These are phyloP conservation scores for Pseudorhombus dupliciocellatus DNA, from an alignment of 2,113 vertebrate species.

Conservation along the genomic window DNA sequence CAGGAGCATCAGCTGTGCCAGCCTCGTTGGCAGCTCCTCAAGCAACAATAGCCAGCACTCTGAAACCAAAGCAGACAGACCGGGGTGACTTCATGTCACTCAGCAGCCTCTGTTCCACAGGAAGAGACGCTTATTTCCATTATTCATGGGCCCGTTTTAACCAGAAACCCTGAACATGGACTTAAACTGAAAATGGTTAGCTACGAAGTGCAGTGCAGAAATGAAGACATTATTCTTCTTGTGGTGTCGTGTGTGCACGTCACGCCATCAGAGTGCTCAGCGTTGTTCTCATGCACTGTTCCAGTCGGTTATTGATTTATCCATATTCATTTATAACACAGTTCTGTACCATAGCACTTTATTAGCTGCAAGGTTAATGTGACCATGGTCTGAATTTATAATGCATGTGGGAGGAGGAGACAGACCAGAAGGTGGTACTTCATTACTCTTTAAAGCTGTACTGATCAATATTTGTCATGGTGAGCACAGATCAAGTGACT, in stretches of 20 bases:
- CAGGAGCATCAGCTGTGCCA: background rate
- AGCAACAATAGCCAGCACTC: background rate
- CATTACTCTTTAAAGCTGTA: background rate
- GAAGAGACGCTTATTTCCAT: background rate
- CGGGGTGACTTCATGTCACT: background rate
- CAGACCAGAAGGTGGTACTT: background rate
- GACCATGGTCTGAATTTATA: background rate
- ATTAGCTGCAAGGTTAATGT: background rate
- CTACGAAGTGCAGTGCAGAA: no score
- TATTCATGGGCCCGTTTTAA: background rate
- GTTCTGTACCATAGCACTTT: background rate
- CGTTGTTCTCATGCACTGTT: no score
- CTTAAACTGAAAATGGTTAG: no score
- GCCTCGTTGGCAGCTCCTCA: background rate
- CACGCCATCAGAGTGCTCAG: no score
- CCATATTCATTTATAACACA: background rate
- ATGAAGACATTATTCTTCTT: no score
- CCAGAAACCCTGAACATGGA: no score
- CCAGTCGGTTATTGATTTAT: background rate
- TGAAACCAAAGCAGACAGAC: background rate
- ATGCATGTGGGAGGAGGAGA: no score
- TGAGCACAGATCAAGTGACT: background rate
- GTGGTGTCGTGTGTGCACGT: no score
- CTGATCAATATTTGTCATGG: background rate
- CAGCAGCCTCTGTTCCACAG: background rate